phyloP scores from a whole-genome alignment of 1,140 invertebrate species.

The Zaprionus camerounensis region DNA sequence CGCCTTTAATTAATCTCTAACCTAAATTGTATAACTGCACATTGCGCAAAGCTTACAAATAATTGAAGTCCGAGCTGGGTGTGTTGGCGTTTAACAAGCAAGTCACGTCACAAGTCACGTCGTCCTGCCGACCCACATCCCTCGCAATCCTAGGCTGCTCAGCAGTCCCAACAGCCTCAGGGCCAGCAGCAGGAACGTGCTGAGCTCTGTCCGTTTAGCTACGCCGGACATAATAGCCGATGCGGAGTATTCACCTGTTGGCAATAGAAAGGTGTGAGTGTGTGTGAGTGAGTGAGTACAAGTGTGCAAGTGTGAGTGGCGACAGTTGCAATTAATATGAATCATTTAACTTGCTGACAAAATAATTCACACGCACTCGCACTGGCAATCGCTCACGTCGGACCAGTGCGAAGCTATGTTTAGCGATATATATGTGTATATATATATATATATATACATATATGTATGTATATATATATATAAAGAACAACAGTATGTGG shows the following conservation, averaged over 20 bases:
- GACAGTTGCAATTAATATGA: slow-evolving; percentile 79
- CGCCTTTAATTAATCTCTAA: slow-evolving; percentile 80
- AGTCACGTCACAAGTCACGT: slow-evolving; percentile 77
- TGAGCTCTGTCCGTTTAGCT: slow-evolving; percentile 33
- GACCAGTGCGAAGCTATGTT: neutral
- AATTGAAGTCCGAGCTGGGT: slow-evolving; percentile 67
- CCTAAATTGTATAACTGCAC: slow-evolving; percentile 79
- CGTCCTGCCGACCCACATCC: slow-evolving; percentile 31
- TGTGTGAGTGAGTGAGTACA: neutral
- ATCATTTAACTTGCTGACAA: slow-evolving; percentile 68
- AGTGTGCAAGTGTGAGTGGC: slow-evolving; percentile 15
- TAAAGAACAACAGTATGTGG: neutral
- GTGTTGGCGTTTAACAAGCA: slow-evolving; percentile 56
- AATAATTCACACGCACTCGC: slow-evolving; percentile 54
- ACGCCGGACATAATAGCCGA: slow-evolving; percentile 82
- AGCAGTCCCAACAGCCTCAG: slow-evolving; percentile 40
- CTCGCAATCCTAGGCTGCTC: slow-evolving; percentile 41
- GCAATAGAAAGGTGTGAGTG: slow-evolving; percentile 25
- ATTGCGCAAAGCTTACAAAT: slow-evolving; percentile 76
- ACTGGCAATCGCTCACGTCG: slow-evolving; percentile 37
- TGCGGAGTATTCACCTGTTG: slow-evolving; percentile 85
- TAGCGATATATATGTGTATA: neutral
- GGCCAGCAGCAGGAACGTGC: slow-evolving; percentile 57
- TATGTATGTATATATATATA: neutral
- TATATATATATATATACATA: neutral